Percentiles rank a stretch among this genome's conserved stretches.
These are phyloP conservation scores for Malacosoma neustria DNA, from an alignment of 2,888 invertebrate genomes.

Conservation along the genomic window DNA sequence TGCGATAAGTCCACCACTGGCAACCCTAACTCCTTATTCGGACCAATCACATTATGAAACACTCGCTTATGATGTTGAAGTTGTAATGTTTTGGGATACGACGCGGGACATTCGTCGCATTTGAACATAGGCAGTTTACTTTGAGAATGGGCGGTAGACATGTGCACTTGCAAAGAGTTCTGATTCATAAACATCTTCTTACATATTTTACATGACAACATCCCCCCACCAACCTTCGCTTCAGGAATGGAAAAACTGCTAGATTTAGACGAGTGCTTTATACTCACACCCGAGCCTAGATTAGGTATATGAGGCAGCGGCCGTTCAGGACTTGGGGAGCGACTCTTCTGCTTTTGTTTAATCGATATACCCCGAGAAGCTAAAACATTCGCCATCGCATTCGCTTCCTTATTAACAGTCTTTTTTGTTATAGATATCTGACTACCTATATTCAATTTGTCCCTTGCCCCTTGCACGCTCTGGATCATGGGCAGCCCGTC, in stretches of 20 bases:
- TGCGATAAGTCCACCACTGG: conserved; percentile 84
- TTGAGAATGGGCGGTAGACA: conserved; percentile 53
- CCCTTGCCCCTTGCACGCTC: conserved; percentile 80
- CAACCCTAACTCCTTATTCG: conserved; percentile 77
- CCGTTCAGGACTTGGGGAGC: conserved; percentile 57
- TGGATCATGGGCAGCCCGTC: conserved; percentile 83
- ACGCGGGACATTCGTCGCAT: conserved; percentile 82
- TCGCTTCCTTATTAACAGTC: conserved; percentile 80
- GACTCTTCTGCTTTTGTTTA: conserved; percentile 77
- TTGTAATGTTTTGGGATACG: conserved; percentile 81
- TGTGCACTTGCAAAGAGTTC: conserved; percentile 47
- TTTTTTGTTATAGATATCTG: conserved; percentile 81
- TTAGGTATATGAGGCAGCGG: conserved; percentile 62
- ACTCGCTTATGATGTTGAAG: conserved; percentile 75
- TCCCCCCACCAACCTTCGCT: conserved; percentile 53
- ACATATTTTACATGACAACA: conserved; percentile 57
- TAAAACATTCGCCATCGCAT: conserved; percentile 84
- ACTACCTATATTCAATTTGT: conserved; percentile 80
- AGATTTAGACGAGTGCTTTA: conserved; percentile 65
- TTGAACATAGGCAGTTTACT: conserved; percentile 62
- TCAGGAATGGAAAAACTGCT: conserved; percentile 60
- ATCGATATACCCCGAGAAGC: conserved; percentile 86
- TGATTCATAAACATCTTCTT: conserved; percentile 62
- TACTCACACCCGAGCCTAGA: conserved; percentile 66
- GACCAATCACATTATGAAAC: conserved; percentile 60